Evolutionary conservation across 2,113 vertebrate species (phyloP).

Genomic region (Scomber japonicus): DNA sequence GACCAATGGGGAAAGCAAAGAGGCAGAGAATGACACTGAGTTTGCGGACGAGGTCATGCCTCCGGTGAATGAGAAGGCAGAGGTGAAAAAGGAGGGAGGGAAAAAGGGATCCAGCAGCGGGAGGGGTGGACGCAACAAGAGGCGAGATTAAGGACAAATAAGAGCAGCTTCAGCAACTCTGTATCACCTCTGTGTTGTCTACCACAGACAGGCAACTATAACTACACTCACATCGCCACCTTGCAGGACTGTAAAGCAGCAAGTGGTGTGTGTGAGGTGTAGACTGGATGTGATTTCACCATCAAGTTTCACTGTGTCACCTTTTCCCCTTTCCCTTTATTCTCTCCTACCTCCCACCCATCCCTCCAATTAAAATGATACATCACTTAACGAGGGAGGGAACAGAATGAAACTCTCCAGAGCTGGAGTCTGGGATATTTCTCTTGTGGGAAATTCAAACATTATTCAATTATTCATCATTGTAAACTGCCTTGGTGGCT

Average conservation of each 20-base stretch:
- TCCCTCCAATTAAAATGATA: slow-evolving; percentile 38
- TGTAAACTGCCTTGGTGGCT: slow-evolving; percentile 66
- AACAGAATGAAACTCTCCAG: slow-evolving; percentile 63
- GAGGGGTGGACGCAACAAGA: slow-evolving; percentile 73
- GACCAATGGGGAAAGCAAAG: slow-evolving; percentile 66
- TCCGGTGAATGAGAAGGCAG: slow-evolving; percentile 47
- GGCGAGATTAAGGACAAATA: slow-evolving; percentile 64
- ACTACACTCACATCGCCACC: slow-evolving; percentile 50
- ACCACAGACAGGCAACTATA: slow-evolving; percentile 20
- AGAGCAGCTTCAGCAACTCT: slow-evolving; percentile 26
- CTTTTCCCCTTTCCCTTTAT: slow-evolving; percentile 53
- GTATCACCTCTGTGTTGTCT: slow-evolving; percentile 27
- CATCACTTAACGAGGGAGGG: slow-evolving; percentile 48
- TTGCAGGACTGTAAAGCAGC: slow-evolving; percentile 42
- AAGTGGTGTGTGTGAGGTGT: slow-evolving; percentile 51
- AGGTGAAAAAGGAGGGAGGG: slow-evolving; percentile 69
- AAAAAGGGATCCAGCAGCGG: slow-evolving; percentile 68
- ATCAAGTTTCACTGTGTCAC: slow-evolving; percentile 76
- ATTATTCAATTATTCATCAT: slow-evolving; percentile 60
- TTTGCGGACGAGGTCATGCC: slow-evolving; percentile 35
- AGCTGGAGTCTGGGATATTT: slow-evolving; percentile 52
- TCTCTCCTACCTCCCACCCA: slow-evolving; percentile 69
- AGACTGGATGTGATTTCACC: slow-evolving; percentile 58
- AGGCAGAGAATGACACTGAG: slow-evolving; percentile 63
- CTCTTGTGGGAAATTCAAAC: slow-evolving; percentile 47